Conservation (phyloP, 2,888 invertebrate genomes). For the Selenia dentaria region DNA sequence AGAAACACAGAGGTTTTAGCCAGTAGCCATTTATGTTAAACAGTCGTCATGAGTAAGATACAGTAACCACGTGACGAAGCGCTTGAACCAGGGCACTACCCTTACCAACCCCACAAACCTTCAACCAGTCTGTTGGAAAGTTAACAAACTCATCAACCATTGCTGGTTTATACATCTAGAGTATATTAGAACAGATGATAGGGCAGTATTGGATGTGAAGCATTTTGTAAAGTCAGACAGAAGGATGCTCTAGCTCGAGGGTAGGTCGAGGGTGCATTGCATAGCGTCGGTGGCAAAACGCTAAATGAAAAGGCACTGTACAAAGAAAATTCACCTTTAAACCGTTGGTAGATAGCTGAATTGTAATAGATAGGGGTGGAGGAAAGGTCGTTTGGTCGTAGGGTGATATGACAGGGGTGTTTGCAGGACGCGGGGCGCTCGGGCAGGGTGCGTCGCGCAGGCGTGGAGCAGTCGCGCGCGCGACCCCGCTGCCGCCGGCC, state of each 20-base stretch:
- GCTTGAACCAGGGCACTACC: conserved; percentile 24
- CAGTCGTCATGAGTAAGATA: conserved; percentile 14
- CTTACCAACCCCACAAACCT: conserved; percentile 10
- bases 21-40: conserved; percentile 27
- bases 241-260: conserved; percentile 49
- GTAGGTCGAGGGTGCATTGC: conserved; percentile 81
- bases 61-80: conserved; percentile 26
- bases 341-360: conserved; percentile 25
- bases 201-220: conserved; percentile 45
- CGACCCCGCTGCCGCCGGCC: conserved; percentile 84
- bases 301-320: conserved; percentile 1
- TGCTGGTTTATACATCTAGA: conserved; percentile 3
- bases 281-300: conserved; percentile 54
- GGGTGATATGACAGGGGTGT: conserved; percentile 71
- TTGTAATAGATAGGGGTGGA: conserved; percentile 16
- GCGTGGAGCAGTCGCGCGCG: conserved; percentile 84
- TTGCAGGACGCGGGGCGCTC: conserved; percentile 70
- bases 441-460: conserved; percentile 79
- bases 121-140: neutral
- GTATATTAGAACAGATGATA: neutral
- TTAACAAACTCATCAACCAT: conserved; percentile 4
- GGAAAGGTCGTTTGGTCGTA: conserved; percentile 54
- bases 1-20: too few relatives aligned
- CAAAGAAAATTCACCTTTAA: conserved; percentile 28
- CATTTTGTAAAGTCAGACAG: conserved; percentile 26